Evolutionary conservation across 2,113 vertebrate species (phyloP), one percentile per base, ranked within the genome.

Genomic region (Myotis lucifugus): DNA sequence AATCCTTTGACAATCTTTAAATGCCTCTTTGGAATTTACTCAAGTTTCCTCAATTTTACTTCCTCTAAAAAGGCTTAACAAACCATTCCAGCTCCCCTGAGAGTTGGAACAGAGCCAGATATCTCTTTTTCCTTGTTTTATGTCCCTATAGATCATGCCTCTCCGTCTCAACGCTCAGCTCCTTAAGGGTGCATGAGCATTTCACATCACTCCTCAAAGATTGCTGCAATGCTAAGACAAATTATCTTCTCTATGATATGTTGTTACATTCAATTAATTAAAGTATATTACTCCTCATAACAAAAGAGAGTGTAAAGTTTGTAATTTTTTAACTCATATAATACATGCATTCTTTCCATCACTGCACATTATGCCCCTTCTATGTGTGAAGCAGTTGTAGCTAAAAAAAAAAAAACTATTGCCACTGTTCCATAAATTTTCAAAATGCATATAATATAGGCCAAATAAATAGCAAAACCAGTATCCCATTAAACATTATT

Each of bases 401-500:
- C 77, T 95, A 94, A 94, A 96, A 93, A 97, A 94, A 94, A 96
- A 93, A 97, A 88, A 97, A 84, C 78, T 91, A 90, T 96, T 94
- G 77, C 54, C 91, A 90, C 76, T 97, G 74, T 95, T 94, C 72
- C 83, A 94, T 97, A 96, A 95, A 96, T 95, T 95, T 95, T 94
- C 96, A 96, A 97, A 95, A 93, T 95, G 90, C 86, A 95, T 91
- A 92, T 96, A 97, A 97, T 96, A 95, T 73, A 95, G 52, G 50
- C 83, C 88, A 97, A 95, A 97, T 97, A 98, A 96, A 98, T 96
- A 95, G 84, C 70, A 96, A 96, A 96, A 95, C 94, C 93, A 95
- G 91, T 96, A 95, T 95, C 89, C 73, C 91, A 83, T 95, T 97
- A 96, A 96, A 96, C 96, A 96, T 96, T 91, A 97, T 97, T 98